Conservation (phyloP, 2,888 invertebrate species). For the Chrysolina americana region DNA sequence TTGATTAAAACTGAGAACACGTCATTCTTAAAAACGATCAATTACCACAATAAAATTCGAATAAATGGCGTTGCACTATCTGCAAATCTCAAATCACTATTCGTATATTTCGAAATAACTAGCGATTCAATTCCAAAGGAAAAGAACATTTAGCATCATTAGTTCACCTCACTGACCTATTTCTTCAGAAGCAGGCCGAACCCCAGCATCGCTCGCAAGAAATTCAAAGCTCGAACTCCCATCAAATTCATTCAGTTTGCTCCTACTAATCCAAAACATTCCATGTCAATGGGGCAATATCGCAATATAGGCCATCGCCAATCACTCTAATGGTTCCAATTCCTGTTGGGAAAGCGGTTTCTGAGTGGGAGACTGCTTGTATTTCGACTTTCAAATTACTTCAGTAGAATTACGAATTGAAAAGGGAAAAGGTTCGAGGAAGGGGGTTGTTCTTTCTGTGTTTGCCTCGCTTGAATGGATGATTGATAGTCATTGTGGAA, state of each 20-base stretch:
- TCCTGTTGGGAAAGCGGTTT: slow-evolving; percentile 30
- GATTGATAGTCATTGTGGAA: slow-evolving; percentile 1
- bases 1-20: too few species aligned
- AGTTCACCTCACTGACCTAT: slow-evolving; percentile 25
- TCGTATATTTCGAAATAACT: background rate
- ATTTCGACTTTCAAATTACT: slow-evolving; percentile 20
- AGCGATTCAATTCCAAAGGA: background rate
- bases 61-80: background rate
- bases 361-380: slow-evolving; percentile 17
- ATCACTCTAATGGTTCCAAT: slow-evolving; percentile 43
- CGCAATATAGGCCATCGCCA: slow-evolving; percentile 41
- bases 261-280: slow-evolving; percentile 37
- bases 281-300: slow-evolving; percentile 41
- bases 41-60: background rate
- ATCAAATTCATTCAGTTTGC: slow-evolving; percentile 41
- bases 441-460: background rate
- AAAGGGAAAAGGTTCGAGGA: background rate
- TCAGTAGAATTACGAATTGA: slow-evolving; percentile 8
- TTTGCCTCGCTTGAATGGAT: background rate
- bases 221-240: slow-evolving; percentile 32
- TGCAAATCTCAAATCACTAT: background rate
- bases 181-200: background rate
- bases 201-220: slow-evolving; percentile 11
- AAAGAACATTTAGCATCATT: background rate
- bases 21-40: too few species aligned